Evolutionary conservation across 2,797 vertebrate genomes (phyloP), one percentile per base, ranked within the genome.

Genomic region (Hippoglossus hippoglossus): DNA sequence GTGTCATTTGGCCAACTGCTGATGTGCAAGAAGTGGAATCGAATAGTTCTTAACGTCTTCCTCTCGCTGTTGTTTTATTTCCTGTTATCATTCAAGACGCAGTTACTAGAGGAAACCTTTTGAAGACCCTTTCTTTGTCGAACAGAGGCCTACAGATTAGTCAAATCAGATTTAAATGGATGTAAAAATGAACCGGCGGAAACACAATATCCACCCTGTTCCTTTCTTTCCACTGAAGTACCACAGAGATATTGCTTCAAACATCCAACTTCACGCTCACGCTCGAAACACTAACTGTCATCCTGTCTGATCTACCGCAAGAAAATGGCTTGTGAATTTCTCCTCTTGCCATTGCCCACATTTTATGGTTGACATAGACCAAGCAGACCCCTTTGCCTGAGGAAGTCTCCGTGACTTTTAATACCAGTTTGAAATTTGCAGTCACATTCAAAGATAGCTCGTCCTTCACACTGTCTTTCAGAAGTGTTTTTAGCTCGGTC

Each of bases 1-100:
- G 62, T 63, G 67, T 79, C 69, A 68, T 81, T 80, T 86, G 63
- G 78, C 68, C 83, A 88, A 87, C 72, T 70, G 54, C 75, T 86
- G 80, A 84, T 80, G 75, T 71, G 72, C 80, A 60, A 69, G 75
- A 77, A 70, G 57, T 25, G 60, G 57, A 73, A 75, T 82, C 44
- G 80, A 87, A 84, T 68, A 56, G 44, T 81, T 78, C 52, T 79
- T 68, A 78, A 67, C 44, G 46, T 80, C 54, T 63, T 64, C 69
- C 63, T 21, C 61, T 75, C 36, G 28, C 74, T 59, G 67, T 71
- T 28, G 13, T 80, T 86, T 80, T 55, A 67, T 81, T 63, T 68
- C 55, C 64, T 60, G 36, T 67, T 72, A 81, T 81, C 63, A 77
- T 67, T 68, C 25, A 25, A 31, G 46, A 70, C 70, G 75, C 71